Evolutionary conservation across 2,888 invertebrate genomes (phyloP).

Genomic region (Zhengitettix transpicula): DNA sequence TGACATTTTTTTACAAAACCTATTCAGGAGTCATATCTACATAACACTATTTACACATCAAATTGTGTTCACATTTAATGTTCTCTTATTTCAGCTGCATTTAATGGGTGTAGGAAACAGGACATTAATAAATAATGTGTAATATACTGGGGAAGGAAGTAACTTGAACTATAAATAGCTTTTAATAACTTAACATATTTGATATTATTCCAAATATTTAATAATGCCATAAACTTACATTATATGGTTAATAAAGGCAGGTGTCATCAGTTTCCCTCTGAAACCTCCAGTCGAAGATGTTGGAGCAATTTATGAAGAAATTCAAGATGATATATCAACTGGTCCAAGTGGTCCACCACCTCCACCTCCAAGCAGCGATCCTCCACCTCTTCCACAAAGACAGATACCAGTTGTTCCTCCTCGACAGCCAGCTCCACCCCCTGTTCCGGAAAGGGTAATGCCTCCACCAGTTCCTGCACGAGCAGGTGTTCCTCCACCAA

Average conservation of each 20-base stretch:
- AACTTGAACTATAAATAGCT: no score
- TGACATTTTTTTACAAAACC: no score
- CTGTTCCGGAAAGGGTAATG: slow-evolving; percentile 22
- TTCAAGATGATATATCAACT: slow-evolving; percentile 21
- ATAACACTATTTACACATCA: no score
- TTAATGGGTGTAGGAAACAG: no score
- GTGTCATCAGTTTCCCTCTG: slow-evolving; percentile 20
- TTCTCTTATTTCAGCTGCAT: no score
- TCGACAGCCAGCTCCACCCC: slow-evolving; percentile 24
- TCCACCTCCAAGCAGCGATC: slow-evolving; percentile 16
- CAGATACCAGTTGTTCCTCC: slow-evolving; percentile 21
- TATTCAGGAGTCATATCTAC: no score
- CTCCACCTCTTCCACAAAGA: slow-evolving; percentile 21
- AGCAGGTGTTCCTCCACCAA: slow-evolving; percentile 30
- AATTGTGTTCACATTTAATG: no score
- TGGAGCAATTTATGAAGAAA: slow-evolving; percentile 25
- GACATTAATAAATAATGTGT: no score
- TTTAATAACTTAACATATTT: no score
- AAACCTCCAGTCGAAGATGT: slow-evolving; percentile 4
- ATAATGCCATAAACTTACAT: no score
- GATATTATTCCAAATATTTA: no score
- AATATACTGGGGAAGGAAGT: no score
- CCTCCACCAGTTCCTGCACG: slow-evolving; percentile 26
- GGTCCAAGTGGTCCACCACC: slow-evolving; percentile 24
- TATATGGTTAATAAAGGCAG: slow-evolving; percentile 19